These are phyloP conservation scores for Desoria tigrina DNA, from an alignment of 2,888 invertebrate species.

Conservation along the genomic window DNA sequence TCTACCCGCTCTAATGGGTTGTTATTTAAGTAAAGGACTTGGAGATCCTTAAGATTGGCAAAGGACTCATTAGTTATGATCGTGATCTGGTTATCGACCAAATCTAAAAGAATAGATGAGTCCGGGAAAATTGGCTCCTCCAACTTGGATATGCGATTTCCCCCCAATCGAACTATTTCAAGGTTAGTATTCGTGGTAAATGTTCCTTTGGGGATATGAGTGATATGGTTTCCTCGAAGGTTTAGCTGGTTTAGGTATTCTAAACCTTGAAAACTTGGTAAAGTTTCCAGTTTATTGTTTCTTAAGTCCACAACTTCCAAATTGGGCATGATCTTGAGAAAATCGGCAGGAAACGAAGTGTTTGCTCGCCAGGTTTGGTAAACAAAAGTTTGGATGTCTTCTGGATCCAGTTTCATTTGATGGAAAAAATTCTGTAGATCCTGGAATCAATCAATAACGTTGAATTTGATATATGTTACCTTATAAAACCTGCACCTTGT, in stretches of 20 bases:
- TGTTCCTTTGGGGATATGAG: conserved; percentile 20
- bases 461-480: too few species aligned
- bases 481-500: too few species aligned
- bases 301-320: conserved; percentile 43
- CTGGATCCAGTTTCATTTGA: conserved; percentile 41
- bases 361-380: conserved; percentile 34
- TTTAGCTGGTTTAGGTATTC: conserved; percentile 35
- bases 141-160: conserved; percentile 36
- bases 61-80: conserved; percentile 40
- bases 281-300: conserved; percentile 33
- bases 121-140: conserved; percentile 39
- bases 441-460: conserved; percentile 29
- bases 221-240: conserved; percentile 34
- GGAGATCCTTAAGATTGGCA: conserved; percentile 33
- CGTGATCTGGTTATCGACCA: conserved; percentile 42
- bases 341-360: conserved; percentile 39
- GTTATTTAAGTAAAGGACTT: conserved; percentile 31
- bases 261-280: conserved; percentile 41
- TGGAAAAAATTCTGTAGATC: conserved; percentile 38
- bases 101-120: conserved; percentile 33
- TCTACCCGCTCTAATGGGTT: conserved; percentile 44
- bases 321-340: conserved; percentile 42
- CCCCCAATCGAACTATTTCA: conserved; percentile 32
- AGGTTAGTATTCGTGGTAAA: conserved; percentile 35
- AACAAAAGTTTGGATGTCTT: conserved; percentile 39